These are phyloP conservation scores for Parascotia fuliginaria DNA, from an alignment of 2,888 invertebrate species.

Conservation along the genomic window DNA sequence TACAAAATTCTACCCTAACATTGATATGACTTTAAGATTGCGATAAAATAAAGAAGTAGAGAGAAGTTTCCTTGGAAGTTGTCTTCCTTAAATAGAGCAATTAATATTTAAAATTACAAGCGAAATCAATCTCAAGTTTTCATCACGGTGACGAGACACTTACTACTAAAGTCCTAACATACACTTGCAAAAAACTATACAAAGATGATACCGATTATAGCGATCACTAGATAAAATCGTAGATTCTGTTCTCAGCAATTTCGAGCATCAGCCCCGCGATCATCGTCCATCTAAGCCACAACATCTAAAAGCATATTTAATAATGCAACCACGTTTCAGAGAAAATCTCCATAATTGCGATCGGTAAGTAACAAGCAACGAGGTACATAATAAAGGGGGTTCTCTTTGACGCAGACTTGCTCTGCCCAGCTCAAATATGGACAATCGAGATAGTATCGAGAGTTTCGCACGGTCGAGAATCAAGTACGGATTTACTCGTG, in stretches of 20 bases:
- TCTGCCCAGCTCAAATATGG: constrained; percentile 68
- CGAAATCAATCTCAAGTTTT: too few species aligned
- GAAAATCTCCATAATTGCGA: constrained; percentile 63
- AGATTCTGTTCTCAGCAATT: background rate
- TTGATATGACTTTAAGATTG: too few species aligned
- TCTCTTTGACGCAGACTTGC: constrained; percentile 66
- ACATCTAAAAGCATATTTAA: constrained; percentile 40
- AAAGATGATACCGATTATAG: too few species aligned
- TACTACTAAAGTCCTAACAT: too few species aligned
- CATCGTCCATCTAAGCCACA: constrained; percentile 29
- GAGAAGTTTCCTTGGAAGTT: too few species aligned
- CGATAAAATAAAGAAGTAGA: too few species aligned
- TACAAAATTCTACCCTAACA: too few species aligned
- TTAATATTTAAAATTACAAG: too few species aligned
- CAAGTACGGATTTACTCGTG: constrained; percentile 52
- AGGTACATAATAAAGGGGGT: constrained; percentile 69
- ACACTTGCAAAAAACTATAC: too few species aligned
- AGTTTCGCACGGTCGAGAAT: constrained; percentile 68
- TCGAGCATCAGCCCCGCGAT: constrained; percentile 16
- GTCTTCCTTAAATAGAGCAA: too few species aligned
- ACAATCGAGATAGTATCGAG: constrained; percentile 65
- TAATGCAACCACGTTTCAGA: constrained; percentile 42
- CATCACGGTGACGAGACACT: too few species aligned
- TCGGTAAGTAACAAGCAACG: constrained; percentile 50
- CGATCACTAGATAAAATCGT: too few species aligned